These are phyloP conservation scores for Erythrocebus patas DNA, from an alignment of 2,113 vertebrate genomes.

Conservation along the genomic window DNA sequence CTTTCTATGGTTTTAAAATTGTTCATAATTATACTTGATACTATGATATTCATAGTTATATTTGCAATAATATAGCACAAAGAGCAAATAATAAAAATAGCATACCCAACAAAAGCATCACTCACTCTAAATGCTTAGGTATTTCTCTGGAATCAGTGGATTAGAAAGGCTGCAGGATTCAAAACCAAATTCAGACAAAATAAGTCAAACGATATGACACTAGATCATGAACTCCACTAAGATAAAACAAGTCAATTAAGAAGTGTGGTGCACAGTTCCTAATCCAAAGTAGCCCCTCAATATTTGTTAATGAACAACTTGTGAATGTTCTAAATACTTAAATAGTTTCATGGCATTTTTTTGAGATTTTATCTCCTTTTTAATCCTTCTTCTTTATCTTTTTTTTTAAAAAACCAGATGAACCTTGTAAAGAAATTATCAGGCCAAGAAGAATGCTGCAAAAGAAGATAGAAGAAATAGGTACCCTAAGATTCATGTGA, in stretches of 20 bases:
- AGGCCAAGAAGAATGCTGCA: constrained; percentile 77
- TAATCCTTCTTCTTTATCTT: neutral
- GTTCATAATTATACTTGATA: neutral
- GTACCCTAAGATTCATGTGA: constrained; percentile 53
- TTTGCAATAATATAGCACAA: constrained; percentile 1
- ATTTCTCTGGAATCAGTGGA: neutral
- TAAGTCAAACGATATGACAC: neutral
- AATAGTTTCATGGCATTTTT: neutral
- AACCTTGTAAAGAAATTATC: constrained; percentile 80
- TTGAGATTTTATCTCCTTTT: neutral
- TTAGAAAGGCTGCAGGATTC: neutral
- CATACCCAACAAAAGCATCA: neutral
- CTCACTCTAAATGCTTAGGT: neutral
- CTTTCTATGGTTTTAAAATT: constrained; percentile 22
- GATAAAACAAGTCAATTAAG: neutral
- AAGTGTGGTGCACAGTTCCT: neutral
- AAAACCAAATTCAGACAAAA: constrained; percentile 28
- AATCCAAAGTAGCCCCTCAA: neutral
- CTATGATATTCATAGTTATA: neutral
- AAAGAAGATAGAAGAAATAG: constrained; percentile 70
- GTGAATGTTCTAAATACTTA: neutral
- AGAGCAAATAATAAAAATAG: constrained; percentile 19
- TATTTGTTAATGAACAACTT: neutral
- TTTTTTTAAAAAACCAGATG: constrained; percentile 66
- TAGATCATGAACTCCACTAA: neutral